Percentiles rank a stretch among this genome's conserved stretches.
phyloP scores from a whole-genome alignment of 2,113 vertebrate species.

The Xyliphius kryptos region DNA sequence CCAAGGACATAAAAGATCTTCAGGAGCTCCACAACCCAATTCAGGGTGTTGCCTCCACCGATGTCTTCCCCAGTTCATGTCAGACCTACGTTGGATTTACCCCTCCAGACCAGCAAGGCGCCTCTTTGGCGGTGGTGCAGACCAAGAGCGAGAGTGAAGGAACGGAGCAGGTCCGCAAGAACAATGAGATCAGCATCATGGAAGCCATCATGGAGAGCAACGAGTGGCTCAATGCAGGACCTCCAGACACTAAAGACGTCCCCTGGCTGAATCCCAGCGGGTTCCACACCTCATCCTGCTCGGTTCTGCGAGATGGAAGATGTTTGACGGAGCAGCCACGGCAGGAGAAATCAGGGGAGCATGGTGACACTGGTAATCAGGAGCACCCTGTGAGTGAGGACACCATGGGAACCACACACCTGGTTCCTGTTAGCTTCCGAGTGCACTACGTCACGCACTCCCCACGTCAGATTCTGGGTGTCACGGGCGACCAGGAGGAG shows the following conservation, averaged over 20 bases:
- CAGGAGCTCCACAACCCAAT: conserved; percentile 3
- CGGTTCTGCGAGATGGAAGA: too few relatives aligned
- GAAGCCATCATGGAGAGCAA: conserved; percentile 69
- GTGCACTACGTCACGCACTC: conserved; percentile 79
- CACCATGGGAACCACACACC: conserved; percentile 58
- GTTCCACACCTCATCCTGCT: too few relatives aligned
- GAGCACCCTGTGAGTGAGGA: conserved; percentile 49
- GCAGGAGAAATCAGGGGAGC: conserved; percentile 4
- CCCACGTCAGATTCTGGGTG: conserved; percentile 62
- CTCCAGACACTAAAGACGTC: conserved; percentile 45
- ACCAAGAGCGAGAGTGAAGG: not conserved
- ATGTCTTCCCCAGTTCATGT: not conserved
- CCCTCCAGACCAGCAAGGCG: not conserved
- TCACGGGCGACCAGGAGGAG: conserved; percentile 76
- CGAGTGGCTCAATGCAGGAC: conserved; percentile 55
- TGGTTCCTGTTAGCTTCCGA: conserved; percentile 70
- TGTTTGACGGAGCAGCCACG: not conserved
- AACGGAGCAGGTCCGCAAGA: conserved; percentile 20
- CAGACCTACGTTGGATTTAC: conserved; percentile 25
- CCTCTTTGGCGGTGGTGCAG: not conserved
- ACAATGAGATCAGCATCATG: conserved; percentile 66
- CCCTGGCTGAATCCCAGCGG: conserved; percentile 50
- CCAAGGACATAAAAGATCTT: not conserved
- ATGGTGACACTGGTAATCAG: too few relatives aligned
- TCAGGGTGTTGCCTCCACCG: too few relatives aligned